Evolutionary conservation across 2,888 invertebrate species (phyloP), one percentile per base, ranked within the genome.

Genomic region (Lordiphosa andalusiaca): DNA sequence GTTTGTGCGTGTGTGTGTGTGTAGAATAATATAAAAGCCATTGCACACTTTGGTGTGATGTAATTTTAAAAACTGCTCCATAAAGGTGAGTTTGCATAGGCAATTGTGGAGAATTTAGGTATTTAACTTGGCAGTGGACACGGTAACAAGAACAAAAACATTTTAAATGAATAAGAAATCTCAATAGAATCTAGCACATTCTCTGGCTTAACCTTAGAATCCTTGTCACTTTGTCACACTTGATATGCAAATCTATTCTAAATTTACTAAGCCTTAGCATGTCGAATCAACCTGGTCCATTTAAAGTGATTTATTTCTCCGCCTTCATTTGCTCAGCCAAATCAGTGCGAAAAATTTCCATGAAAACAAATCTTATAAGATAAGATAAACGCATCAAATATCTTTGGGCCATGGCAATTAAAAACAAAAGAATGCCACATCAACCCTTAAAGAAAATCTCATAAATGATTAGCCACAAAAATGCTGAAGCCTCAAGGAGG

Each of bases 401-500:
- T 44, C 44, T 44, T 44, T 33, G 33, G 44, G 44, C 44, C 33
- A 5, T 13, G 33, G 44, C 33, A 33, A 44, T 44, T 21, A 36
- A 36, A 21, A 33, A 25, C 25, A 25, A 9, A 36, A 12, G 33
- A 47, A 38, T 51, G 40, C 46, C 40, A 38, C 44, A 49, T 55
- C 46, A 39, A 19, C 30, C 39, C 44, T 16, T 40, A 10, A 35
- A 30, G 33, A 6, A 39, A 64, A 71, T 83, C 75, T 67, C 69
- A 74, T 76, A 64, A 76, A 78, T 78, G 57, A 74, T 72, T 63
- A 64, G 55, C 75, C 60, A 53, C 73, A 73, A 53, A 59, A 67
- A 64, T 77, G 64, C 54, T 48, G 35, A 41, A 49, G 55, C 48
- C 53, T 21, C 55, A 39, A 30, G 30, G 4, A 9, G 30, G 38